Conservation (phyloP, 2,797 vertebrate species). For the Rousettus madagascariensis region DNA sequence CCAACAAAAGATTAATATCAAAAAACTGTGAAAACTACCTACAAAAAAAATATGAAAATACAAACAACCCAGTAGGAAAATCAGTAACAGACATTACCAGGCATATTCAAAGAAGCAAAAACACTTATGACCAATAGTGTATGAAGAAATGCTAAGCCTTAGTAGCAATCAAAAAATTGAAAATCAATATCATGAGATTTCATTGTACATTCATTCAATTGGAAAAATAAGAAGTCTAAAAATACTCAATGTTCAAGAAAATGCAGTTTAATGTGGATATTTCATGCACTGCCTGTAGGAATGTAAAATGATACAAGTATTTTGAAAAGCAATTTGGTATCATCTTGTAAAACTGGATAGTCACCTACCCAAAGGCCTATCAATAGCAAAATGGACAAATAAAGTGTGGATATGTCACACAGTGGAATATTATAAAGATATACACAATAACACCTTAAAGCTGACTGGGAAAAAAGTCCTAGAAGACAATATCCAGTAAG, state of each 20-base stretch:
- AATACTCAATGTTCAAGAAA: background rate
- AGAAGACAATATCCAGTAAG: background rate
- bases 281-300: background rate
- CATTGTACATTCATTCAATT: background rate
- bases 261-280: background rate
- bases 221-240: constrained; percentile 12
- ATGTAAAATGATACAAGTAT: background rate
- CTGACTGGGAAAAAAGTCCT: background rate
- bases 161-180: background rate
- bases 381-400: background rate
- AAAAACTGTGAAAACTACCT: background rate
- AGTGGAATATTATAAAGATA: background rate
- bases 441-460: background rate
- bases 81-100: background rate
- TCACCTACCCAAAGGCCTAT: background rate
- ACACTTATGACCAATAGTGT: background rate
- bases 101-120: background rate
- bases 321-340: constrained; percentile 24
- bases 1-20: background rate
- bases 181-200: background rate
- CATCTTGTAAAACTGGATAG: background rate
- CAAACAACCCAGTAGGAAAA: background rate
- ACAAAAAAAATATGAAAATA: background rate
- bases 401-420: background rate
- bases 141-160: background rate